Base-by-base conservation (phyloP, 2,888 invertebrate genomes). In the Rotaria sp. region DNA sequence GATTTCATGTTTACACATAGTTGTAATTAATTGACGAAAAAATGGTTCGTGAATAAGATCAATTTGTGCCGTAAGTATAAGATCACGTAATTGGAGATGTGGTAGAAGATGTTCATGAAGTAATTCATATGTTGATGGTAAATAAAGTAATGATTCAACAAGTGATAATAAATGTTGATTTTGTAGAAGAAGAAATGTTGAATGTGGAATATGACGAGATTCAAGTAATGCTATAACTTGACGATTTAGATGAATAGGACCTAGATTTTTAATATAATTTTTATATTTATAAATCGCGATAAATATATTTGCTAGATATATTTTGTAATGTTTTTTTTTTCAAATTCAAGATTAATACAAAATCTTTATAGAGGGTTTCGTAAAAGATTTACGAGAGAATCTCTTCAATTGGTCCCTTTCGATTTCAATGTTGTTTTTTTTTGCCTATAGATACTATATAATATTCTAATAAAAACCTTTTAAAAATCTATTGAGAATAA, bases 11-110 rank as follows among this genome's bases (percentile, higher is more conserved):
- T 80, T 80, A 80, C 80, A 80, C 2, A 80, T 11, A 15, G 80
- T 80, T 80, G 80, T 80, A 26, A 80, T 41, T 45, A 80, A n/a
- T n/a, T 80, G 80, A 45, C 80, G 80, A 80, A 80, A 80, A 45
- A 80, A 80, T n/a, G 80, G 80, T 45, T 80, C 80, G n/a, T 80
- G 80, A 80, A 80, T 80, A 11, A 80, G 45, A 41, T 80, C 80
- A 41, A 80, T 26, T 13, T 80, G 41, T 21, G 45, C 80, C 13
- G 45, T 80, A 15, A 24, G 24, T 8, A 80, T 80, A 15, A 80
- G n/a, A 45, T 80, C 45, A 26, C 45, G 24, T 3, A 80, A 45
- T 45, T 24, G 45, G 8, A 80, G 38, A 45, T 45, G 41, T 80
- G n/a, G 80, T 13, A n/a, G 11, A 24, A 80, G 24, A 15, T n/a